Evolutionary conservation across 2,113 vertebrate genomes (phyloP).

Genomic region (Ciconia boyciana): DNA sequence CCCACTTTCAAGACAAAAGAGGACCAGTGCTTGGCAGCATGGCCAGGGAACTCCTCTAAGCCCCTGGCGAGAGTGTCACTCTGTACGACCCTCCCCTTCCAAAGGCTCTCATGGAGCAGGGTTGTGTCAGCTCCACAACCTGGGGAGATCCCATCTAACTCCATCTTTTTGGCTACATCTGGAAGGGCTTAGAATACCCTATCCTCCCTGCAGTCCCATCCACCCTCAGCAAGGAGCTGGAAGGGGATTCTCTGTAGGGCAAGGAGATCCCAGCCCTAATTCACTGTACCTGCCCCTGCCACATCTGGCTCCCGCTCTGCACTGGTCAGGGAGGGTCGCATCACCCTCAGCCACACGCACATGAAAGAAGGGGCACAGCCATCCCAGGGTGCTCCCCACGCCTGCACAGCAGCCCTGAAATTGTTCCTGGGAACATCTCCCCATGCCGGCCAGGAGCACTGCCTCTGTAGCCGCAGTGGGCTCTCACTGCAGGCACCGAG

Average conservation of each 20-base stretch:
- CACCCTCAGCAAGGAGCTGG: not conserved
- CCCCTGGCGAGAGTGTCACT: not conserved
- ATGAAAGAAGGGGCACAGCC: not conserved
- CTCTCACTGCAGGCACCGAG: not conserved
- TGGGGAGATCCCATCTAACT: not conserved
- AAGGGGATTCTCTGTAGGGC: not conserved
- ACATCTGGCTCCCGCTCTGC: not conserved
- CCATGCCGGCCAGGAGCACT: accelerated
- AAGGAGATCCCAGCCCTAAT: not conserved
- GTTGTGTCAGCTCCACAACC: not conserved
- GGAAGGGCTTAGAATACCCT: not conserved
- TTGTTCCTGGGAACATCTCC: not conserved
- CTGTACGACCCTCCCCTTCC: not conserved
- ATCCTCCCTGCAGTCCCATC: not conserved
- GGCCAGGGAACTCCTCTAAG: not conserved
- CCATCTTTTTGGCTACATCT: not conserved
- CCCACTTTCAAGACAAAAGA: not conserved
- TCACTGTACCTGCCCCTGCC: not conserved
- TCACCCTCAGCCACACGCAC: accelerated
- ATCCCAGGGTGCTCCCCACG: not conserved
- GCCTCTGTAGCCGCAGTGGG: accelerated
- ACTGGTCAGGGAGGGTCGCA: not conserved
- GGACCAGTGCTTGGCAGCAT: not conserved
- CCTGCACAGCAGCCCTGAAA: not conserved
- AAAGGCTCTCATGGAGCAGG: not conserved